Base-by-base conservation (phyloP, 2,797 vertebrate species). In the Falco concolor region DNA sequence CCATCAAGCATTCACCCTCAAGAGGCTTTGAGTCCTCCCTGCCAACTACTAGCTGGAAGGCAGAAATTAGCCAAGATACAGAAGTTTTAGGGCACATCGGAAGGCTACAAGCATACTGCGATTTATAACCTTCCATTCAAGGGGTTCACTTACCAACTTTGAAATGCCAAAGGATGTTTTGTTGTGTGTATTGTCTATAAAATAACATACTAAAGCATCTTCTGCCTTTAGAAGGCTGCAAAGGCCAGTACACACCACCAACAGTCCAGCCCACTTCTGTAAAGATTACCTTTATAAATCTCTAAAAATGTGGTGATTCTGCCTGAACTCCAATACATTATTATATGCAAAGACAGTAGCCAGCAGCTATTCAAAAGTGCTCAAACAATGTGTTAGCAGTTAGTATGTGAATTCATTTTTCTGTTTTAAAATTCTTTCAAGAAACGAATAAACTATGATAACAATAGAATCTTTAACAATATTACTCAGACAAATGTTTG, bases 341-440 rank as follows among this genome's bases (percentile, higher is more conserved):
- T 28, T 40, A 32, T 9, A 82, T 45, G 44, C 59, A 83, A 63
- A 79, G 56, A 23, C 9, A 80, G 59, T 34, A 90, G 84, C 50
- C 88, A 92, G 34, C 45, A 92, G 68, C 56, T 60, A 73, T 40
- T 74, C 72, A 87, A 40, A 79, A 73, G 28, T 8, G 4, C 61
- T 82, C 28, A 60, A 60, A 78, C 57, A 89, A 74, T 24, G 28
- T 47, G 40, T 42, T 52, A 90, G 63, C 40, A 73, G 73, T 52
- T 36, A 77, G 27, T 30, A 78, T 88, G 52, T 53, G 27, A 89
- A 82, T 64, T 82, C 2, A 69, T 91, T 93, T 74, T 87, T 80
- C 78, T 91, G 49, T 44, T 92, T 93, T 72, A 87, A 89, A 91
- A 80, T 89, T 83, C 75, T 93, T 92, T 93, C 27, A 67, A 75